Evolutionary conservation across 1,140 invertebrate genomes (phyloP).

Genomic region (Maconellicoccus hirsutus): DNA sequence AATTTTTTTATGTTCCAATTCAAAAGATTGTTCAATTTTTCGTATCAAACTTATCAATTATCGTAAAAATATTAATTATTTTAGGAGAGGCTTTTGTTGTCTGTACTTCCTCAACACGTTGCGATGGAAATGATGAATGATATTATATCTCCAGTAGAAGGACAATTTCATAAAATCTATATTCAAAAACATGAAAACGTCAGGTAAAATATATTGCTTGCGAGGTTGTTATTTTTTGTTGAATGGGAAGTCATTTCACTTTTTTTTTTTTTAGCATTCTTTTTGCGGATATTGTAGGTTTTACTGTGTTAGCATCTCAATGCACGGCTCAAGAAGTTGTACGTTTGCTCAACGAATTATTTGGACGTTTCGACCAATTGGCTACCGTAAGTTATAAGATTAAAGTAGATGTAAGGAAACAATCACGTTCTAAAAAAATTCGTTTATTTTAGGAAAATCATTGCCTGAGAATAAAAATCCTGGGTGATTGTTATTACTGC

Average conservation of each 20-base stretch:
- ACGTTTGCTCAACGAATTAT: slow-evolving; percentile 81
- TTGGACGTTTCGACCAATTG: slow-evolving; percentile 85
- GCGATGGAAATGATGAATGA: slow-evolving; percentile 94
- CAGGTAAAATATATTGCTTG: slow-evolving; percentile 52
- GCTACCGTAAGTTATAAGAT: slow-evolving; percentile 54
- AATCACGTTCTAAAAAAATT: neutral
- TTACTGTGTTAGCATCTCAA: slow-evolving; percentile 81
- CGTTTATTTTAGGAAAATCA: slow-evolving; percentile 59
- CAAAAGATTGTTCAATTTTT: neutral
- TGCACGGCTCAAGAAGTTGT: slow-evolving; percentile 64
- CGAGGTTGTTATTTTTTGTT: no score
- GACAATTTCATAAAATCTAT: slow-evolving; percentile 92
- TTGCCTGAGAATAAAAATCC: slow-evolving; percentile 75
- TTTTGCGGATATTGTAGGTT: slow-evolving; percentile 92
- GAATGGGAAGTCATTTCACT: no score
- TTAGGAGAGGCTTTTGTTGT: slow-evolving; percentile 72
- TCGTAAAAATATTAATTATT: slow-evolving; percentile 30
- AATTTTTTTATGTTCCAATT: no score
- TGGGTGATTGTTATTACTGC: slow-evolving; percentile 86
- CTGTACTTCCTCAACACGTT: slow-evolving; percentile 86
- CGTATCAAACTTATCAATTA: neutral
- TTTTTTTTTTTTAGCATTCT: slow-evolving; percentile 51
- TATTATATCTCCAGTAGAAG: slow-evolving; percentile 75
- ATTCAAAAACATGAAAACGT: slow-evolving; percentile 91
- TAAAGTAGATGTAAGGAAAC: neutral